Conservation (phyloP, 2,888 invertebrate species). For the Serripes groenlandicus region DNA sequence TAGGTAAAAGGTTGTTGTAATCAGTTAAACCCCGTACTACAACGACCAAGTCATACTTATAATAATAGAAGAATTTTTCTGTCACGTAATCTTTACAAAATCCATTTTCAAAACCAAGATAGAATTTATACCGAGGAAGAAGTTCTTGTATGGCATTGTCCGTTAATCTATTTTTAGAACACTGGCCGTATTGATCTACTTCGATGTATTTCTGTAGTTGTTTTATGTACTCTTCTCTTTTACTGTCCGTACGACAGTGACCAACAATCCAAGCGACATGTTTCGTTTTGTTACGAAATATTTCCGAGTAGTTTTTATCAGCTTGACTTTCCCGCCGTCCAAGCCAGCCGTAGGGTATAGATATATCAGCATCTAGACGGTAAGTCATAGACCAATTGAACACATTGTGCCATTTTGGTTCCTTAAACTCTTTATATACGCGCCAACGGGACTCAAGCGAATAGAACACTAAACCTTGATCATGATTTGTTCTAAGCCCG, state of each 20-base stretch:
- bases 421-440: too few relatives aligned
- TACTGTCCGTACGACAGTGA: constrained; percentile 59
- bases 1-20: constrained; percentile 78
- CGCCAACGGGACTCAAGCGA: too few relatives aligned
- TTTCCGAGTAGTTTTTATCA: too few relatives aligned
- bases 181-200: constrained; percentile 83
- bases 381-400: too few relatives aligned
- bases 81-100: constrained; percentile 74
- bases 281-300: too few relatives aligned
- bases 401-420: too few relatives aligned
- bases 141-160: constrained; percentile 14
- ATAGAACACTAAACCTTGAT: too few relatives aligned
- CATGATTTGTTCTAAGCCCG: too few relatives aligned
- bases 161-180: constrained; percentile 71
- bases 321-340: too few relatives aligned
- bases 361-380: too few relatives aligned
- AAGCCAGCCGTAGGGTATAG: too few relatives aligned
- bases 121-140: constrained; percentile 58
- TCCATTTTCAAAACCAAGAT: constrained; percentile 75
- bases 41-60: constrained; percentile 32
- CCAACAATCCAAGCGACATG: constrained; percentile 65
- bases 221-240: constrained; percentile 83
- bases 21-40: constrained; percentile 79
- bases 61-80: constrained; percentile 70
- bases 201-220: constrained; percentile 93